Evolutionary conservation across 37 sponge, comb jelly and placozoan genomes (phyloP), one percentile per base, ranked within the genome.

Genomic region (Chondrilla cf. caribensis): DNA sequence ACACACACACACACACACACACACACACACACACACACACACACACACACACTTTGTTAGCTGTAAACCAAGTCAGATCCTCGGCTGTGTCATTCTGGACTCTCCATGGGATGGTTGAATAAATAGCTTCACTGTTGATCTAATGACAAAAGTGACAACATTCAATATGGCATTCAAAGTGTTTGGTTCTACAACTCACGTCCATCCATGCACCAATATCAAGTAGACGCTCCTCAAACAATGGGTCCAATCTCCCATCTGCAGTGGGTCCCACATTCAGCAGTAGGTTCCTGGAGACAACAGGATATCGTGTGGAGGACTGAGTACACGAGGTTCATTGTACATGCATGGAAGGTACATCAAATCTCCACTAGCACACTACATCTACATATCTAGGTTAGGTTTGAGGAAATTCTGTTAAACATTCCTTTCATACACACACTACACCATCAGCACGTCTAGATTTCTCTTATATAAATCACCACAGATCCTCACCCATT

Each of bases 101-200:
- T 60, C 39, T 85, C 87, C 88, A 92, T 25, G 93, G 93, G 9
- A 85, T 41, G 28, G 77, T 77, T 14, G 73, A 39, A 59, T 89
- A 92, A 31, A 92, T 92, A 24, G 90, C 93, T 57, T 92, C 93
- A 60, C 93, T 90, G 79, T 89, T 92, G 24, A 92, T 60, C 90
- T 90, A 38, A 29, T n/a, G 37, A 75, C 18, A 37, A 7, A 79
- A 79, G n/a, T n/a, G 1, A 6, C 68, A 67, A 1, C 17, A 33
- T 67, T 6, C 64, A 60, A 22, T 60, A 60, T 11, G 11, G 11
- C n/a, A n/a, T n/a, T n/a, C n/a, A n/a, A n/a, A n/a, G n/a, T n/a
- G 11, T 11, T 47, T 47, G 85, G 77, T 93, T 90, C 29, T 84
- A 78, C 31, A 28, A 71, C 84, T 65, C 35, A 89, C 89, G 40